Percentiles rank a stretch among this genome's conserved stretches.
Conservation (phyloP, 1,140 invertebrate species). For the Dicyema japonicum region DNA sequence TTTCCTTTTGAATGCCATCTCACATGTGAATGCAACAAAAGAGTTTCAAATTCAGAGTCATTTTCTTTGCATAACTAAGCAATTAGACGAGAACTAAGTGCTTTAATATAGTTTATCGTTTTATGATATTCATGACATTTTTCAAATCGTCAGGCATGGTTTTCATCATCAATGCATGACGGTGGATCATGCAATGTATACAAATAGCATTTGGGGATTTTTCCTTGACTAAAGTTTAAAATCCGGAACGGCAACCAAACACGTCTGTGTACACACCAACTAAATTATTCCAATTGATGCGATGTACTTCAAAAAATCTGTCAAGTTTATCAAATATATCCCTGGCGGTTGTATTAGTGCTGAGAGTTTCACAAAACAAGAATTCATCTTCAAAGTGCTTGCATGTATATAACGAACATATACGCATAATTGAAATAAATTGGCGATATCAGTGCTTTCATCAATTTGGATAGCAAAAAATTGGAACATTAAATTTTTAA, state of each 20-base stretch:
- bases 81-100: slow-evolving; percentile 1
- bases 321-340: no score
- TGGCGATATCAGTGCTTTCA: neutral
- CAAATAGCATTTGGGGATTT: no score
- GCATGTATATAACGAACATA: slow-evolving; percentile 1
- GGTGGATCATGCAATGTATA: neutral
- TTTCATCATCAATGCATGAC: neutral
- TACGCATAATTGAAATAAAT: slow-evolving; percentile 1
- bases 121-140: neutral
- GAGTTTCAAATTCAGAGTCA: slow-evolving; percentile 1
- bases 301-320: no score
- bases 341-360: no score
- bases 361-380: slow-evolving; percentile 1
- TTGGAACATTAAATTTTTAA: slow-evolving; percentile 1
- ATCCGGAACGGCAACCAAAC: no score
- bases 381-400: no score
- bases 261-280: no score
- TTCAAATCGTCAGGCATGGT: slow-evolving; percentile 1
- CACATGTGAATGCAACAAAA: slow-evolving; percentile 1
- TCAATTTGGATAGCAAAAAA: slow-evolving; percentile 2
- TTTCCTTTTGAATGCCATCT: neutral
- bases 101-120: neutral
- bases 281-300: no score
- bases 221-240: no score
- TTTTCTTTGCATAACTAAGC: slow-evolving; percentile 1